phyloP scores from a whole-genome alignment of 2,113 vertebrate genomes.

The Mola mola region DNA sequence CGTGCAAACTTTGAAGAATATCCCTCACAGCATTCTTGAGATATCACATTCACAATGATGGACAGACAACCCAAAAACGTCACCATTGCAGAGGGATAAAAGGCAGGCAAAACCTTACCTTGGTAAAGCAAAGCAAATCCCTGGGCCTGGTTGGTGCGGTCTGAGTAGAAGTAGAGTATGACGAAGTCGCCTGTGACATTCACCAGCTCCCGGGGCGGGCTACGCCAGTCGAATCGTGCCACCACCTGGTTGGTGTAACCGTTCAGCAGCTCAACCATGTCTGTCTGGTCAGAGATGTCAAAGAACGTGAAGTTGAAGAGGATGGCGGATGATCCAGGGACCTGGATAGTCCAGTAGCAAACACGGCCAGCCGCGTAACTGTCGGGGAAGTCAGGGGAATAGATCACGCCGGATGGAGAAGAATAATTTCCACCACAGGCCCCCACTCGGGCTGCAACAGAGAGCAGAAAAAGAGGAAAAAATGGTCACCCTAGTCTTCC shows the following conservation, averaged over 20 bases:
- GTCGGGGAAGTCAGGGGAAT: conserved; percentile 96
- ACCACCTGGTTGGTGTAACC: conserved; percentile 90
- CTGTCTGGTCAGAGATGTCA: conserved; percentile 92
- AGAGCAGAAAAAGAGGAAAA: background rate
- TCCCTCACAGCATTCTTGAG: too few species aligned
- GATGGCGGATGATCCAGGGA: conserved; percentile 86
- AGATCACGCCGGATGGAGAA: conserved; percentile 87
- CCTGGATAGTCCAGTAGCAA: conserved; percentile 96
- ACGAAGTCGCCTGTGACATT: conserved; percentile 92
- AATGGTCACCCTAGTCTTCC: too few species aligned
- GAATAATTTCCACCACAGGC: conserved; percentile 95
- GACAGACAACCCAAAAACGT: too few species aligned
- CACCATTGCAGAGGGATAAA: background rate
- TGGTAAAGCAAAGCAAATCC: conserved; percentile 93
- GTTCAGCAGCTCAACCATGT: conserved; percentile 96
- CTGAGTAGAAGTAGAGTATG: conserved; percentile 96
- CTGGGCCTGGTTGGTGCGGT: conserved; percentile 92
- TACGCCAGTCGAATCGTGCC: conserved; percentile 90
- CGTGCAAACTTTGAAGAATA: too few species aligned
- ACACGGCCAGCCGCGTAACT: conserved; percentile 87
- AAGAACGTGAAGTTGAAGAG: conserved; percentile 94
- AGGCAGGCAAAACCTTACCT: conserved; percentile 76
- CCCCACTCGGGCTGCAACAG: conserved; percentile 87
- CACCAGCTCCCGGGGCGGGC: conserved; percentile 84
- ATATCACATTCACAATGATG: too few species aligned